Percentiles rank a stretch among this genome's conserved stretches.
Conservation (phyloP, 2,797 vertebrate genomes). For the Platalea minor region DNA sequence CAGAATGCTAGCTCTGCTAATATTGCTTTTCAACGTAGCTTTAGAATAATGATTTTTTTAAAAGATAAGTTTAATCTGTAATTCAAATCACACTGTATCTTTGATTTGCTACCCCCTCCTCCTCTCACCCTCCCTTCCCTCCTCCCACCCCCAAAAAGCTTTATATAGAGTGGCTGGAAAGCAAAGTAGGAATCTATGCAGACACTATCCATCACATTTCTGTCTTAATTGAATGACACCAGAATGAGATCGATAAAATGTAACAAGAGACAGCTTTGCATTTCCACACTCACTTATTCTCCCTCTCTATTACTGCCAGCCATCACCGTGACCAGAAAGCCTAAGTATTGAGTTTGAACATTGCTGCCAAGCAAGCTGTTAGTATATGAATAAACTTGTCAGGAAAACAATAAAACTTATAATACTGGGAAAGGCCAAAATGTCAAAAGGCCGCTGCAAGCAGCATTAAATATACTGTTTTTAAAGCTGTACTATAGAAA, state of each 20-base stretch:
- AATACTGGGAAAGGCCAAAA: constrained; percentile 48
- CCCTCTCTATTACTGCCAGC: constrained; percentile 73
- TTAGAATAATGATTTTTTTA: constrained; percentile 44
- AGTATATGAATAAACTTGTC: constrained; percentile 75
- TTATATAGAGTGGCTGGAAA: constrained; percentile 66
- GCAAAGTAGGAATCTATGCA: constrained; percentile 72
- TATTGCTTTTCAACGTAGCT: constrained; percentile 55
- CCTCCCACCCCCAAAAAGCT: constrained; percentile 44
- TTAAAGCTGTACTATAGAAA: constrained; percentile 35
- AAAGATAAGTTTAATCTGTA: constrained; percentile 67
- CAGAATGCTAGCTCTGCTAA: constrained; percentile 53
- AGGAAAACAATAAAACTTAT: constrained; percentile 69
- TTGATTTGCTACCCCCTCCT: constrained; percentile 48
- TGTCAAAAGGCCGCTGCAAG: constrained; percentile 47
- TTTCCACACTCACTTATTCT: constrained; percentile 81
- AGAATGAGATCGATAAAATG: constrained; percentile 81
- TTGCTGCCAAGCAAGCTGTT: constrained; percentile 71
- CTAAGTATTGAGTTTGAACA: constrained; percentile 62
- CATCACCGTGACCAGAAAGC: constrained; percentile 77
- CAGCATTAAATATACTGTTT: constrained; percentile 44
- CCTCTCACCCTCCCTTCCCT: not conserved
- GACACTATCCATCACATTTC: constrained; percentile 83
- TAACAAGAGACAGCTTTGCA: constrained; percentile 80
- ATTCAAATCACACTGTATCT: constrained; percentile 78
- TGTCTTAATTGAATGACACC: constrained; percentile 84